A percentile compares a stretch with the other conserved stretches of the same genome.
phyloP scores from a whole-genome alignment of 2,113 vertebrate species.

The Callithrix jacchus region DNA sequence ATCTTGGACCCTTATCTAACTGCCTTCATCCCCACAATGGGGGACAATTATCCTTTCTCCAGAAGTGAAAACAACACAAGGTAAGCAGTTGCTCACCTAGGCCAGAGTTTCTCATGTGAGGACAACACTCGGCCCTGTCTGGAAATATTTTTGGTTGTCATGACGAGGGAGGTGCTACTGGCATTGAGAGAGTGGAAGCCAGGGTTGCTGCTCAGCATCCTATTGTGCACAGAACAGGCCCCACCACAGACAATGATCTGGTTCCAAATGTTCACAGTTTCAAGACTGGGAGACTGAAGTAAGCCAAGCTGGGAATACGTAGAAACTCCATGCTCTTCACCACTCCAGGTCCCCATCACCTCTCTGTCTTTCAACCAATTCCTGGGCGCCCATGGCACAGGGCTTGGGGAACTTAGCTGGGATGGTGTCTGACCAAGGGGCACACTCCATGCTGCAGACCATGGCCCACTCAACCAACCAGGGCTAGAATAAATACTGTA shows the following conservation, averaged over 20 bases:
- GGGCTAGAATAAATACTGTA: not conserved
- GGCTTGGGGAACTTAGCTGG: accelerated
- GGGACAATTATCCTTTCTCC: accelerated
- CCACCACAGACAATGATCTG: not conserved
- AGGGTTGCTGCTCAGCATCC: accelerated
- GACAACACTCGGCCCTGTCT: not conserved
- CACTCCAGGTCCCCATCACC: accelerated
- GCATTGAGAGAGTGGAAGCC: not conserved
- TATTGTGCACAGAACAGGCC: not conserved
- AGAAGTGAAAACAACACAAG: not conserved
- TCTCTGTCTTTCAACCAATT: not conserved
- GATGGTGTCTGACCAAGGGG: not conserved
- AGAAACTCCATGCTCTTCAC: not conserved
- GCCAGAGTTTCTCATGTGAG: not conserved
- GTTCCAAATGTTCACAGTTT: not conserved
- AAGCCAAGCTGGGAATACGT: accelerated
- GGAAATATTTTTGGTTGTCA: not conserved
- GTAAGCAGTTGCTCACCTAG: not conserved
- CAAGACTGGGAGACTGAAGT: not conserved
- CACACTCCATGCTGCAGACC: not conserved
- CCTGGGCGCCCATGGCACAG: too few species aligned
- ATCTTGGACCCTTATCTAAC: accelerated
- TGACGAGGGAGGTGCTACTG: not conserved
- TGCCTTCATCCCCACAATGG: not conserved
- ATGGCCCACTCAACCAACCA: not conserved